Conservation (phyloP, 1,140 invertebrate species). For the Camponotus vicinus region DNA sequence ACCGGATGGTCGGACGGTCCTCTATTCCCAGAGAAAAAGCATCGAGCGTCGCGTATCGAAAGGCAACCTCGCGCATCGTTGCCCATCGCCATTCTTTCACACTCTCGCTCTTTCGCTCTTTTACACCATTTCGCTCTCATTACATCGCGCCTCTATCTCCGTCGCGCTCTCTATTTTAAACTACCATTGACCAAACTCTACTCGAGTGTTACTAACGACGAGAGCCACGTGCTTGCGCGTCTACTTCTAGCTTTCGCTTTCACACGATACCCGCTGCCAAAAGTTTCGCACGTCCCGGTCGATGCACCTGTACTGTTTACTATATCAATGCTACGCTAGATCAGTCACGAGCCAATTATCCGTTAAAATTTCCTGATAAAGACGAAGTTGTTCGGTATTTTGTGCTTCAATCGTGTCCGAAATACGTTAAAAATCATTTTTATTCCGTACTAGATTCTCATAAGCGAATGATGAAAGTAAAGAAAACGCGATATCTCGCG, state of each 20-base stretch:
- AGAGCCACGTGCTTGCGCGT: conserved; percentile 70
- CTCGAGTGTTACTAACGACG: conserved; percentile 80
- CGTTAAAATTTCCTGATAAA: not conserved
- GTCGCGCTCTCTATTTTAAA: conserved; percentile 79
- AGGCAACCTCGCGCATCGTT: conserved; percentile 67
- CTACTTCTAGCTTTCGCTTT: conserved; percentile 69
- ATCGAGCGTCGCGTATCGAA: conserved; percentile 69
- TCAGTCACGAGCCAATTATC: conserved; percentile 3
- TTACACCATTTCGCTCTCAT: conserved; percentile 55
- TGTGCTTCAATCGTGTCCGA: not conserved
- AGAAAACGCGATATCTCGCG: not conserved
- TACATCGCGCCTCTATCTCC: conserved; percentile 48
- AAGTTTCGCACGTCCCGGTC: conserved; percentile 53
- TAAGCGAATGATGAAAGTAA: not conserved
- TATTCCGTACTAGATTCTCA: not conserved
- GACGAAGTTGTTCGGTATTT: not conserved
- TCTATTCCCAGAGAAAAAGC: conserved; percentile 68
- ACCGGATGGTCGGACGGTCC: not conserved
- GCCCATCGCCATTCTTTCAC: conserved; percentile 39
- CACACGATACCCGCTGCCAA: conserved; percentile 36
- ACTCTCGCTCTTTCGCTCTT: conserved; percentile 17
- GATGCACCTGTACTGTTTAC: conserved; percentile 37
- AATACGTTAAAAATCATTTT: not conserved
- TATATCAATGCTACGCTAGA: not conserved
- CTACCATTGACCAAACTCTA: conserved; percentile 81